A percentile compares a stretch with the other conserved stretches of the same genome.
These are phyloP conservation scores for Cryptocheilus praepositus DNA, from an alignment of 2,888 invertebrate genomes.

Conservation along the genomic window DNA sequence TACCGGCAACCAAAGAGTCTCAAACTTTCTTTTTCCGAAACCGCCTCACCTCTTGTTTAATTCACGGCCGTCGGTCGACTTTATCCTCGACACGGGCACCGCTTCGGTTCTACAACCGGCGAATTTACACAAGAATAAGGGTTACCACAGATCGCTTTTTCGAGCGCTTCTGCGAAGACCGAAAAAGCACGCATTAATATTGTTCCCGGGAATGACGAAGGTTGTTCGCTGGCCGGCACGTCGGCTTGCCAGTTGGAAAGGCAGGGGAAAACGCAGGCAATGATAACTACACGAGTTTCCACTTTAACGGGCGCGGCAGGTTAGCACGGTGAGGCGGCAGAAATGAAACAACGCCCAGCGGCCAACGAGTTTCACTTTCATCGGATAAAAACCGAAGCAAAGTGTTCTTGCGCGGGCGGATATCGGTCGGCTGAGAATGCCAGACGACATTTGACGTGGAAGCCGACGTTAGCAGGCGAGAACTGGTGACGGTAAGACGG, in stretches of 20 bases:
- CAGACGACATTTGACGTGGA: too few species aligned
- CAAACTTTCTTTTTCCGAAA: too few species aligned
- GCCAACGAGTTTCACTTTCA: conserved; percentile 5
- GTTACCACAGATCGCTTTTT: conserved; percentile 7
- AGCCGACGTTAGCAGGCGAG: too few species aligned
- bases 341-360: conserved; percentile 8
- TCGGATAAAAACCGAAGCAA: neutral
- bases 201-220: conserved; percentile 7
- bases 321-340: neutral
- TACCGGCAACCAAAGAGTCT: too few species aligned
- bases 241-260: conserved; percentile 1
- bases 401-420: neutral
- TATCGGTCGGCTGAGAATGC: neutral
- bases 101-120: too few species aligned
- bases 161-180: neutral
- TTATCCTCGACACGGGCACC: too few species aligned
- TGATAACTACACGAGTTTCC: conserved; percentile 40
- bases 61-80: too few species aligned
- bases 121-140: too few species aligned
- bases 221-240: conserved; percentile 12
- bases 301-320: conserved; percentile 21
- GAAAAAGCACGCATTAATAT: conserved; percentile 10
- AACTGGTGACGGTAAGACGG: too few species aligned
- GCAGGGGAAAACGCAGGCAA: conserved; percentile 21
- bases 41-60: too few species aligned